Evolutionary conservation across 1,140 invertebrate genomes (phyloP), one percentile per base, ranked within the genome.

Genomic region (Gryon sp.): DNA sequence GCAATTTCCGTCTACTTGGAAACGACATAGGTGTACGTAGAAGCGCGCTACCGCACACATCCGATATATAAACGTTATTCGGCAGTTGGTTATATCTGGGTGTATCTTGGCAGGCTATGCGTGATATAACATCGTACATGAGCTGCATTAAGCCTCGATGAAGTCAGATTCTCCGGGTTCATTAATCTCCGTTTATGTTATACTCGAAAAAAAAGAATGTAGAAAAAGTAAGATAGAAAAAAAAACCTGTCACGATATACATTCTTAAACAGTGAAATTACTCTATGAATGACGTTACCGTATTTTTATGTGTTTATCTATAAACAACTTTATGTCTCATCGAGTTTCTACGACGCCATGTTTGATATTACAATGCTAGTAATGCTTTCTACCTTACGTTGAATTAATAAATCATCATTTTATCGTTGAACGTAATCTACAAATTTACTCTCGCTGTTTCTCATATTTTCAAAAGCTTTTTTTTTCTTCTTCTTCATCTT

Each of bases 1-100:
- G 74, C 66, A 62, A 77, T 59, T 60, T 59, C 52, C 53, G 65
- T 60, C 45, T 50, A 60, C 74, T 72, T 36, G 65, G 8, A 69
- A n/a, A 32, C 60, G 52, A 43, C 52, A 20, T 28, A 19, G 50
- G 50, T 46, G 63, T 34, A 55, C 50, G 62, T 53, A 22, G 48
- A 53, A 50, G 34, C 45, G 43, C 43, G n/a, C n/a, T 19, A 62
- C 43, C n/a, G 30, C 59, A 41, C 59, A 41, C 59, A 41, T 20
- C 24, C 43, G 7, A 28, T n/a, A n/a, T 34, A 18, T 18, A 41
- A 50, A 11, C 59, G 32, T 32, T 30, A 34, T 24, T 55, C 62
- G 38, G 30, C 26, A 50, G 41, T 18, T 43, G n/a, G n/a, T n/a
- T 43, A 28, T 60, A 70, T 52, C 53, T 34, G 6, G 4, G 14